Conservation (phyloP, 2,113 vertebrate species). For the Melanotaenia duboulayi region DNA sequence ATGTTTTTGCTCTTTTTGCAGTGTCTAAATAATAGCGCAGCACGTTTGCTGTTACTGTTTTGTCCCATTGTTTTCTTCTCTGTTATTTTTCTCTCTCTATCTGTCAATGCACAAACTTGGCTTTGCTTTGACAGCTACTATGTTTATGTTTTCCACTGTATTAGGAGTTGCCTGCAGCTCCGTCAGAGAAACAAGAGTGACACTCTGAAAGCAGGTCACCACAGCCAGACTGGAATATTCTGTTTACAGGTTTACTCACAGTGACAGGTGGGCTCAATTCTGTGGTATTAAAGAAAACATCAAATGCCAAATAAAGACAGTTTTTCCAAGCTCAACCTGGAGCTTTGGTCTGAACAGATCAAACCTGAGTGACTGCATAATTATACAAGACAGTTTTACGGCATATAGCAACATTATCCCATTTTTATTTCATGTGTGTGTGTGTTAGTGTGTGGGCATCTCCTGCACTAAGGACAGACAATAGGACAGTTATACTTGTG, state of each 20-base stretch:
- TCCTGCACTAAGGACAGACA: constrained; percentile 52
- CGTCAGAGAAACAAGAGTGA: constrained; percentile 21
- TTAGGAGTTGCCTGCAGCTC: constrained; percentile 27
- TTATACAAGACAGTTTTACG: constrained; percentile 39
- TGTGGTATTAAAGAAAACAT: constrained; percentile 40
- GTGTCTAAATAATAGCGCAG: too few relatives aligned
- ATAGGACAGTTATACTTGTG: constrained; percentile 72
- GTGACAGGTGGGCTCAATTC: constrained; percentile 44
- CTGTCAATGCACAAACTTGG: too few relatives aligned
- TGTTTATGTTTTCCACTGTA: constrained; percentile 39
- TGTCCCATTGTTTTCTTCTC: too few relatives aligned
- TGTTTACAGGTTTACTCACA: constrained; percentile 67
- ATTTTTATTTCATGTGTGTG: constrained; percentile 24
- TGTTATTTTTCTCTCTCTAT: too few relatives aligned
- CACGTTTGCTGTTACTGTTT: too few relatives aligned
- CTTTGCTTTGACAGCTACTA: constrained; percentile 25
- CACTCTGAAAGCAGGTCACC: constrained; percentile 32
- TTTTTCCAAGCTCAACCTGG: constrained; percentile 35
- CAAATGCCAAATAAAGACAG: constrained; percentile 38
- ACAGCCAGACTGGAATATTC: constrained; percentile 59
- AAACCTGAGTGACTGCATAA: background rate
- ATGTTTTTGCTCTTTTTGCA: too few relatives aligned
- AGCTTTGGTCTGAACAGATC: constrained; percentile 14
- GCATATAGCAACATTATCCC: constrained; percentile 28
- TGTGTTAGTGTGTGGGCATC: background rate